These are phyloP conservation scores for Megaustenia siamemsis DNA, from an alignment of 2,888 invertebrate species.

Conservation along the genomic window DNA sequence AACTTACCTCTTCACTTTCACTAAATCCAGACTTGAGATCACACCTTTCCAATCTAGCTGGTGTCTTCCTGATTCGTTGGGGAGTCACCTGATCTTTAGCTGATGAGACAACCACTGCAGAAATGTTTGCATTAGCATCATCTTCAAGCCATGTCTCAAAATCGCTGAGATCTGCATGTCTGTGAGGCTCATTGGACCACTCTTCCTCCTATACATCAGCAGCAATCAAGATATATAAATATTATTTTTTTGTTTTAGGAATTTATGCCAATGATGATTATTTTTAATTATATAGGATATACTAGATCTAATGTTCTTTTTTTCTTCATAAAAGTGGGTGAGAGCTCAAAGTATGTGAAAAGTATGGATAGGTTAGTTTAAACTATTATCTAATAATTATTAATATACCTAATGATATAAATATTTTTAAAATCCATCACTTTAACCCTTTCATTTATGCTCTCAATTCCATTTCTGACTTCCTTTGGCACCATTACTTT, in stretches of 20 bases:
- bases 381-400: too few species aligned
- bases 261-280: not conserved
- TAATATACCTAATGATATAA: too few species aligned
- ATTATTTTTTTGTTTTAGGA: not conserved
- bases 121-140: constrained; percentile 51
- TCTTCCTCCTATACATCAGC: constrained; percentile 48
- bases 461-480: too few species aligned
- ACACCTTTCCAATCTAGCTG: not conserved
- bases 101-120: constrained; percentile 25
- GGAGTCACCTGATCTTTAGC: not conserved
- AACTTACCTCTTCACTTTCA: constrained; percentile 34
- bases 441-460: too few species aligned
- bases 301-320: too few species aligned
- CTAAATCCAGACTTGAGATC: not conserved
- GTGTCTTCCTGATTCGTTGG: constrained; percentile 3
- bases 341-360: too few species aligned
- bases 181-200: constrained; percentile 46
- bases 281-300: not conserved
- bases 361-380: too few species aligned
- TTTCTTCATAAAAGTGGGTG: too few species aligned
- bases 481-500: too few species aligned
- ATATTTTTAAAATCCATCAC: too few species aligned
- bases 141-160: constrained; percentile 53
- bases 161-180: constrained; percentile 52
- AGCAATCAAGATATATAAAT: not conserved